Evolutionary conservation across 2,113 vertebrate species (phyloP), one percentile per base, ranked within the genome.

Genomic region (Osmerus eperlanus): DNA sequence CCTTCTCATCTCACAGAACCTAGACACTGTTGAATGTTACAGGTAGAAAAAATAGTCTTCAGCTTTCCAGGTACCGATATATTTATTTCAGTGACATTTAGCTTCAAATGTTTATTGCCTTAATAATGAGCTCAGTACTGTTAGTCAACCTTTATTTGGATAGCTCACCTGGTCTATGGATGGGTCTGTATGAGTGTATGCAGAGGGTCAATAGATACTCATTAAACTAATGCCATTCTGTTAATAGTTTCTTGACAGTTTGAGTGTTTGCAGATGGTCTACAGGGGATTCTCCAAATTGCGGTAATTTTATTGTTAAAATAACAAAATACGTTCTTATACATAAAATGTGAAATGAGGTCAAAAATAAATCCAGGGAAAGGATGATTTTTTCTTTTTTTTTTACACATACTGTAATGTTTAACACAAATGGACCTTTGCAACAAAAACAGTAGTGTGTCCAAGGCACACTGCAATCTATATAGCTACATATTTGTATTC

Each of bases 381-480:
- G 29, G 41, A 74, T 29, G 23, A 23, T 23, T 23, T 23, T 23
- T 23, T 55, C n/a, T 23, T 23, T 23, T 72, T 60, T 19, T 2
- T 47, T 69, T 3, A 14, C 79, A 63, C 61, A 71, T 15, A 71
- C 61, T 59, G 55, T 65, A 80, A 70, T 73, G 68, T 83, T 65
- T 75, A 77, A 79, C 76, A 81, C 77, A 78, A 74, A 75, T 75
- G n/a, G 78, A 74, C 0, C 65, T 78, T 80, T 67, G 78, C 62
- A 72, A 80, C 83, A 81, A 74, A 74, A 65, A 73, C 78, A 86
- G 65, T 61, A 66, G 83, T 80, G 80, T 77, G 81, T 71, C 77
- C 71, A 85, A 89, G 88, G 83, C 86, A 89, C 83, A 81, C 86
- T 79, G 81, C 72, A 62, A 82, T 80, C 84, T 67, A 65, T 67